phyloP scores from a whole-genome alignment of 2,888 invertebrate species.

The Erebia aethiops region DNA sequence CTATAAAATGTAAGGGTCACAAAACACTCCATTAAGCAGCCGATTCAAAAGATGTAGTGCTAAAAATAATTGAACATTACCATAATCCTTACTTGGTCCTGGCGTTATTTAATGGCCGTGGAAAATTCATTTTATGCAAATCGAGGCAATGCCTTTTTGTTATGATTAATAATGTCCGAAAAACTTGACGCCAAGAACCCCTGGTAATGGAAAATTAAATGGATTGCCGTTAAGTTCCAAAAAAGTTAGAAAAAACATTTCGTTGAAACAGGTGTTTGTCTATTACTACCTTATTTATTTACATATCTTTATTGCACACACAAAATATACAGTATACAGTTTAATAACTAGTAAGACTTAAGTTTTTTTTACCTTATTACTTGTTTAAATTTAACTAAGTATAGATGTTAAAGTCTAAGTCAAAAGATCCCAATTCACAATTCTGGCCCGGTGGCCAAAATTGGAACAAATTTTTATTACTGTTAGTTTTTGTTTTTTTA shows the following conservation, averaged over 20 bases:
- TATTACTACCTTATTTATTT: neutral
- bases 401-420: no score
- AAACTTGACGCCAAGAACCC: conserved; percentile 17
- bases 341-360: no score
- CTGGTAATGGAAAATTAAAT: conserved; percentile 14
- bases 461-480: no score
- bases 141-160: conserved; percentile 27
- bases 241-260: neutral
- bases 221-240: neutral
- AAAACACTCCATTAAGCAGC: conserved; percentile 25
- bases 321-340: no score
- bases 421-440: no score
- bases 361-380: neutral
- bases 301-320: no score
- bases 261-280: neutral
- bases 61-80: conserved; percentile 34
- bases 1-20: conserved; percentile 27
- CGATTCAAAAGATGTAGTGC: conserved; percentile 29
- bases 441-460: no score
- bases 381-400: neutral
- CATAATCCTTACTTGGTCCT: conserved; percentile 34
- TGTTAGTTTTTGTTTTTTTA: no score
- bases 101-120: conserved; percentile 26
- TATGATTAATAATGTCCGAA: conserved; percentile 28
- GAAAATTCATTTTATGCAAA: conserved; percentile 39